Conservation (phyloP, 2,797 vertebrate genomes). For the Oryzias dopingdopingensis region DNA sequence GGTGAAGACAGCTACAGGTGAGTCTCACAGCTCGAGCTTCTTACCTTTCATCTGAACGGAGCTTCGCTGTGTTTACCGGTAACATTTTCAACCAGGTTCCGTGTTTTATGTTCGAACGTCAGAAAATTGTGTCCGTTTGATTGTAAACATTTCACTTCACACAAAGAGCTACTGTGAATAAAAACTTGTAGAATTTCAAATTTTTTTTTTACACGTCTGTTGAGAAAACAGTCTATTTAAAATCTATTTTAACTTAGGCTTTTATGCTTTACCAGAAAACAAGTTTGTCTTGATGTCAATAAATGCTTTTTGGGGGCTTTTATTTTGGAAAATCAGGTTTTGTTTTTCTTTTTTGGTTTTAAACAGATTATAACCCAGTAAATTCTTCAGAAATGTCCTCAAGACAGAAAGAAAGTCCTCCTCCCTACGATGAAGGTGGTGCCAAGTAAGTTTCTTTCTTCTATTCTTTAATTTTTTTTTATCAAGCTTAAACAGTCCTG, state of each 20-base stretch:
- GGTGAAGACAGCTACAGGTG: slow-evolving; percentile 22
- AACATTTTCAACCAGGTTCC: neutral
- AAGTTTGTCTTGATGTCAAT: neutral
- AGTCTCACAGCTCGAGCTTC: neutral
- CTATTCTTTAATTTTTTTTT: neutral
- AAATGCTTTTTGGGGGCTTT: neutral
- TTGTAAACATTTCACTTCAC: no score
- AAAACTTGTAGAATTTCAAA: no score
- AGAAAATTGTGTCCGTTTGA: no score
- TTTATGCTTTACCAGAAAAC: no score
- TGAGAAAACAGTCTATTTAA: no score
- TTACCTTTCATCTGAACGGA: accelerated
- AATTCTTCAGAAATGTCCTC: slow-evolving; percentile 71
- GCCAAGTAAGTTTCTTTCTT: slow-evolving; percentile 79
- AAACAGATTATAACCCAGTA: slow-evolving; percentile 3
- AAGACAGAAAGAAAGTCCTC: slow-evolving; percentile 85
- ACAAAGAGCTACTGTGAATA: no score
- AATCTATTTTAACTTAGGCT: no score
- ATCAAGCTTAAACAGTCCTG: no score
- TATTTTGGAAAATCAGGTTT: neutral
- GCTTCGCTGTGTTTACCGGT: no score
- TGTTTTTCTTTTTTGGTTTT: neutral
- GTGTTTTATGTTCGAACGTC: neutral
- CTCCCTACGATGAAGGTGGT: slow-evolving; percentile 82
- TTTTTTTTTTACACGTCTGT: no score